A percentile compares a stretch with the other conserved stretches of the same genome.
Evolutionary conservation across 2,888 invertebrate species (phyloP).

Genomic region (Ligdia adustata): DNA sequence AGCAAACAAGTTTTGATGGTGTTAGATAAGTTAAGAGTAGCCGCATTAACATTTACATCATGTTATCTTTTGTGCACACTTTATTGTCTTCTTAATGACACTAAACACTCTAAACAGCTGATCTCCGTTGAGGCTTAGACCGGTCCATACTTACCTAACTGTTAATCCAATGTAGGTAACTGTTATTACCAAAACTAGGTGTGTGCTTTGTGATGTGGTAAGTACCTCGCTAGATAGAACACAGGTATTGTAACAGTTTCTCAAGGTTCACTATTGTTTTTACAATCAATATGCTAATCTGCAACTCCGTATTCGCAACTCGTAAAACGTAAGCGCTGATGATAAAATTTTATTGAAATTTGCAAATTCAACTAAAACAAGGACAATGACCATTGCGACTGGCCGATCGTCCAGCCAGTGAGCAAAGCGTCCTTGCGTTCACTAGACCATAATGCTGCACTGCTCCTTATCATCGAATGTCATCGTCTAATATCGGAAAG

Average conservation of each 20-base stretch:
- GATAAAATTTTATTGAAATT: slow-evolving; percentile 41
- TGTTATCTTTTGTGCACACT: slow-evolving; percentile 15
- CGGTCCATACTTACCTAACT: slow-evolving; percentile 44
- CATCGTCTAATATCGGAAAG: slow-evolving; percentile 64
- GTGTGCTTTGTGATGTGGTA: slow-evolving; percentile 18
- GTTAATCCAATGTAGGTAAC: slow-evolving; percentile 42
- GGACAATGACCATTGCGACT: slow-evolving; percentile 39
- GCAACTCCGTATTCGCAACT: slow-evolving; percentile 31
- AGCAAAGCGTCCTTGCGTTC: slow-evolving; percentile 75
- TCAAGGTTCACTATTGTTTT: slow-evolving; percentile 40
- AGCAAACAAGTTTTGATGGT: slow-evolving; percentile 8
- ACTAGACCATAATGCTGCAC: slow-evolving; percentile 54
- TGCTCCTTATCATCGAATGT: slow-evolving; percentile 74
- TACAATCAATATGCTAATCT: slow-evolving; percentile 32
- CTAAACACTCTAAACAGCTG: slow-evolving; percentile 48
- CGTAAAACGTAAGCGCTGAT: slow-evolving; percentile 28
- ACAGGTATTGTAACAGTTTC: slow-evolving; percentile 17
- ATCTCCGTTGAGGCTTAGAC: slow-evolving; percentile 43
- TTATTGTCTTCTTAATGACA: slow-evolving; percentile 24
- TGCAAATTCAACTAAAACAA: slow-evolving; percentile 34
- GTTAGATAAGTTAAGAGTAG: slow-evolving; percentile 2
- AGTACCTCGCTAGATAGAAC: background rate
- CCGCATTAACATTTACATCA: slow-evolving; percentile 16
- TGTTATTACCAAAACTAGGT: slow-evolving; percentile 38
- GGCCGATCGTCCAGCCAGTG: slow-evolving; percentile 48